Conservation (phyloP, 2,797 vertebrate genomes). For the Siniperca obscura region DNA sequence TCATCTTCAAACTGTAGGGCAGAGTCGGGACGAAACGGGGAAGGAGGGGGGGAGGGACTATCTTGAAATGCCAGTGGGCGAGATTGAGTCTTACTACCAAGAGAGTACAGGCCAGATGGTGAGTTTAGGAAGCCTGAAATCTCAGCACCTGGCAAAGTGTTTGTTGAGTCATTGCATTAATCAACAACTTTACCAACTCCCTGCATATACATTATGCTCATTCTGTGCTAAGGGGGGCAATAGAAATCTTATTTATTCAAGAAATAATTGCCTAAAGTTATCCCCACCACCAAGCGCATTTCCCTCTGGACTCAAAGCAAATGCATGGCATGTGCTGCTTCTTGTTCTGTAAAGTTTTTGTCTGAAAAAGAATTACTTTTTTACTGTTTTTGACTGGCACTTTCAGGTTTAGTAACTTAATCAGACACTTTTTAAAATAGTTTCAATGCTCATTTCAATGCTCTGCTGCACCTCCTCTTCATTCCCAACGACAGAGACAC, state of each 20-base stretch:
- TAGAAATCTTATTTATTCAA: constrained; percentile 58
- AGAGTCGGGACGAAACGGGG: constrained; percentile 21
- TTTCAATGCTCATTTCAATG: constrained; percentile 13
- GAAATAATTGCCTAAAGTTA: constrained; percentile 55
- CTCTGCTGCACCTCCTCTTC: constrained; percentile 15
- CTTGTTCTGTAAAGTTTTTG: constrained; percentile 8
- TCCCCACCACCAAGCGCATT: constrained; percentile 16
- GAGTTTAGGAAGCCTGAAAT: constrained; percentile 73
- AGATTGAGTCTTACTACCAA: constrained; percentile 67
- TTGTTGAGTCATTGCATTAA: constrained; percentile 75
- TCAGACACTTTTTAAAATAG: constrained; percentile 26
- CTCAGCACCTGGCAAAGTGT: constrained; percentile 76
- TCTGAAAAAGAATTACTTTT: constrained; percentile 1
- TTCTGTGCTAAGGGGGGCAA: constrained; percentile 14
- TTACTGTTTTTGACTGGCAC: constrained; percentile 16
- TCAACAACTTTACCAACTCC: constrained; percentile 70
- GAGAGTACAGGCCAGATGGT: constrained; percentile 74
- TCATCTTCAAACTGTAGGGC: constrained; percentile 40
- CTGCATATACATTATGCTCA: constrained; percentile 61
- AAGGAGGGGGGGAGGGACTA: constrained; percentile 1
- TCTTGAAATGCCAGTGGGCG: constrained; percentile 58
- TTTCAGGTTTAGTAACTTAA: constrained; percentile 24
- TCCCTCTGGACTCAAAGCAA: constrained; percentile 41
- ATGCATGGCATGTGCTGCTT: constrained; percentile 28
- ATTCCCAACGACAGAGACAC: constrained; percentile 9